Percentiles rank a stretch among this genome's conserved stretches.
Evolutionary conservation across 2,888 invertebrate genomes (phyloP).

Genomic region (Chrysolina americana): DNA sequence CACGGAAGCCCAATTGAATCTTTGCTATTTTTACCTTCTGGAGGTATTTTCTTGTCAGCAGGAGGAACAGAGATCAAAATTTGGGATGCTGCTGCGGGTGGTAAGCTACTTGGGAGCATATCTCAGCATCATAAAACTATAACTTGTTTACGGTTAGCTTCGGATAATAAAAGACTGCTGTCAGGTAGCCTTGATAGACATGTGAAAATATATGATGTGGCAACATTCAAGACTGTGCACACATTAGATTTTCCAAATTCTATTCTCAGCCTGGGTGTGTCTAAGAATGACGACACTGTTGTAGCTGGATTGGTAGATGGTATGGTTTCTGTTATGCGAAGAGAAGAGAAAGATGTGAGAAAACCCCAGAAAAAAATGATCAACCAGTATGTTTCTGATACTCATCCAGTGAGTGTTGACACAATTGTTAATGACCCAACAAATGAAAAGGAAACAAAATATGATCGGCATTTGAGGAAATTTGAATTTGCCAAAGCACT

Average conservation of each 20-base stretch:
- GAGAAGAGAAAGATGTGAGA: constrained; percentile 74
- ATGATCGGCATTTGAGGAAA: constrained; percentile 82
- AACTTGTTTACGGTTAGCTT: constrained; percentile 87
- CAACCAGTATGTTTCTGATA: constrained; percentile 68
- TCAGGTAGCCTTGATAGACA: constrained; percentile 95
- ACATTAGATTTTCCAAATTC: constrained; percentile 93
- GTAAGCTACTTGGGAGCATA: constrained; percentile 86
- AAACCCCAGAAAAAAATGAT: constrained; percentile 72
- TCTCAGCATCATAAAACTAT: constrained; percentile 97
- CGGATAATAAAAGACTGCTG: constrained; percentile 85
- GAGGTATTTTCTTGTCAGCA: constrained; percentile 91
- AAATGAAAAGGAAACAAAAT: constrained; percentile 71
- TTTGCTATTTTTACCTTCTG: constrained; percentile 88
- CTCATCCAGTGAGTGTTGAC: constrained; percentile 68
- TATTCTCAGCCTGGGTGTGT: constrained; percentile 86
- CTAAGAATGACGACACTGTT: constrained; percentile 84
- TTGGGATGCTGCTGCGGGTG: constrained; percentile 94
- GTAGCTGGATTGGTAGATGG: constrained; percentile 96
- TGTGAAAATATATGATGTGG: constrained; percentile 92
- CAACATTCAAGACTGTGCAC: constrained; percentile 89
- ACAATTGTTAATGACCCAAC: constrained; percentile 70
- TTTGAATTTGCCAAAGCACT: constrained; percentile 89
- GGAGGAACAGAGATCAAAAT: constrained; percentile 86
- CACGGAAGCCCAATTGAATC: constrained; percentile 94
- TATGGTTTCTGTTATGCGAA: constrained; percentile 86